phyloP scores from a whole-genome alignment of 2,113 vertebrate species.

The Platichthys stellatus region DNA sequence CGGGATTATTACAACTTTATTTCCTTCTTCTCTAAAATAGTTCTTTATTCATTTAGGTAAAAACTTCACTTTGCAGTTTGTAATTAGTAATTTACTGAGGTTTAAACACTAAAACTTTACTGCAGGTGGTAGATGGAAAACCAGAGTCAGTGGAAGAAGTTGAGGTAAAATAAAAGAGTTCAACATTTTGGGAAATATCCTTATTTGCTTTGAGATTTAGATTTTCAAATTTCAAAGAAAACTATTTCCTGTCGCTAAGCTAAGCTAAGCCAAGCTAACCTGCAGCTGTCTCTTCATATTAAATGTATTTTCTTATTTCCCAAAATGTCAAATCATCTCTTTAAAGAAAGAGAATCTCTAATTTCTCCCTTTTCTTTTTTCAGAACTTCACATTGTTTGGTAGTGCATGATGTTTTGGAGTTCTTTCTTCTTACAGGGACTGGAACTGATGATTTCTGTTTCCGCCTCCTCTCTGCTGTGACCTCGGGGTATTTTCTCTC shows the following conservation, averaged over 20 bases:
- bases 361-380: neutral
- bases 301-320: neutral
- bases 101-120: slow-evolving; percentile 7
- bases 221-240: too few relatives aligned
- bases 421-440: slow-evolving; percentile 11
- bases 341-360: slow-evolving; percentile 7
- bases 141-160: slow-evolving; percentile 39
- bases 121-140: slow-evolving; percentile 37
- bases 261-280: slow-evolving; percentile 6
- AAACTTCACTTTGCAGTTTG: neutral
- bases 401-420: slow-evolving; percentile 8
- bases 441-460: neutral
- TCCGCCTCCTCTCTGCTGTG: slow-evolving; percentile 13
- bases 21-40: slow-evolving; percentile 20
- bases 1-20: slow-evolving; percentile 13
- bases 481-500: neutral
- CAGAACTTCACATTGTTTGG: neutral
- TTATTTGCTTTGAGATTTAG: neutral
- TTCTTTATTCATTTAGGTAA: too few relatives aligned
- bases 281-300: neutral
- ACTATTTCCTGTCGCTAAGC: neutral
- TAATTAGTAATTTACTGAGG: neutral
- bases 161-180: slow-evolving; percentile 58
- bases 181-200: neutral
- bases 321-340: neutral